Evolutionary conservation across 2,113 vertebrate species (phyloP).

Genomic region (Hippopotamus amphibius): DNA sequence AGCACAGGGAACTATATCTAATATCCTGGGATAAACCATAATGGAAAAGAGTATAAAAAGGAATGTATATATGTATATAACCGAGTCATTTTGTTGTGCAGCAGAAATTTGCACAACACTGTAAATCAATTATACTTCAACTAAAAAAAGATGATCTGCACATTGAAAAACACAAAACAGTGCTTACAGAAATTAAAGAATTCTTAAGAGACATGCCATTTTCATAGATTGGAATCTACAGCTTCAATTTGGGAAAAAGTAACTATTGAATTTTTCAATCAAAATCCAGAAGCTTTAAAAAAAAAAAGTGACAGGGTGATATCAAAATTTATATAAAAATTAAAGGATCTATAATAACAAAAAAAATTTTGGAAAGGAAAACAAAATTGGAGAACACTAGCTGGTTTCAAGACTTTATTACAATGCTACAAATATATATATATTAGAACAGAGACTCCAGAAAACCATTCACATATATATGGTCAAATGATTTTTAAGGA

Average conservation of each 20-base stretch:
- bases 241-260: neutral
- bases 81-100: neutral
- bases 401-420: neutral
- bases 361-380: slow-evolving; percentile 19
- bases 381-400: neutral
- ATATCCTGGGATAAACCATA: neutral
- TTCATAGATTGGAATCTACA: neutral
- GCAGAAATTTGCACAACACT: neutral
- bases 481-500: slow-evolving; percentile 8
- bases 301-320: neutral
- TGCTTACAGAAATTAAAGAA: neutral
- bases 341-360: neutral
- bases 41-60: neutral
- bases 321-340: slow-evolving; percentile 25
- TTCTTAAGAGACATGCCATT: neutral
- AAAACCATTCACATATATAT: neutral
- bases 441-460: neutral
- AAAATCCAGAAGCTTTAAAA: slow-evolving; percentile 17
- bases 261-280: neutral
- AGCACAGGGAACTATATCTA: neutral
- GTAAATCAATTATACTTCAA: neutral
- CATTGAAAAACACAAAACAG: slow-evolving; percentile 5
- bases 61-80: neutral
- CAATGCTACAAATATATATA: neutral
- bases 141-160: neutral